Evolutionary conservation across 1,140 invertebrate genomes (phyloP), one percentile per base, ranked within the genome.

Genomic region (Dreissena polymorpha): DNA sequence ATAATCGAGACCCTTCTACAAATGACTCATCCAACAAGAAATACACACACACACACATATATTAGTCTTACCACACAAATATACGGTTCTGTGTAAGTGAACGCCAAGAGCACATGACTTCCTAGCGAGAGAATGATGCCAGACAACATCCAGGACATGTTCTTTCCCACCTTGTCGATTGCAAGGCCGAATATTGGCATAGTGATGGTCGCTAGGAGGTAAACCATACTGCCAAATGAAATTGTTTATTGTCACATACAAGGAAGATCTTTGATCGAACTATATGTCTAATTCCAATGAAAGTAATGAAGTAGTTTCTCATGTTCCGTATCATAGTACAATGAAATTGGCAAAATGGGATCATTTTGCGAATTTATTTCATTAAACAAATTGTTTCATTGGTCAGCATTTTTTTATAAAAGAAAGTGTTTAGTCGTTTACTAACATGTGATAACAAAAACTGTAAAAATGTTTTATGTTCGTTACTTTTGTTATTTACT

Each of bases 141-240:
- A 0, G 95, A 73, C 53, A 97, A 95, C 5, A 99, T 95, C 97
- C 97, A 99, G 39, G 95, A 94, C 0, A 99, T 93, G 94, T 99
- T 99, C 83, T 95, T 95, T 5, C 98, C 98, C 13, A 95, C 95
- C 93, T 95, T 96, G 93, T 99, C 98, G 57, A 99, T 96, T 0
- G 98, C 84, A 80, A 97, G 95, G 7, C 98, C 98, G 89, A 98
- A 95, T 18, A 98, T 83, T 0, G 98, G 98, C 49, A 98, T 99
- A 0, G 96, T 95, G 16, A 97, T 93, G 0, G 97, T 97, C 0
- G 98, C 98, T 86, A 99, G 96, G 3, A 97, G 95, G 92, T 99
- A 99, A 50, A 99, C 95, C 87, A 99, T 94, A 64, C 97, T 97
- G 92, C 96, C 83, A 69, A 84, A 74, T 21, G 68, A 71, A 57